Evolutionary conservation across 2,797 vertebrate genomes (phyloP), one percentile per base, ranked within the genome.

Genomic region (Pogonophryne albipinna): DNA sequence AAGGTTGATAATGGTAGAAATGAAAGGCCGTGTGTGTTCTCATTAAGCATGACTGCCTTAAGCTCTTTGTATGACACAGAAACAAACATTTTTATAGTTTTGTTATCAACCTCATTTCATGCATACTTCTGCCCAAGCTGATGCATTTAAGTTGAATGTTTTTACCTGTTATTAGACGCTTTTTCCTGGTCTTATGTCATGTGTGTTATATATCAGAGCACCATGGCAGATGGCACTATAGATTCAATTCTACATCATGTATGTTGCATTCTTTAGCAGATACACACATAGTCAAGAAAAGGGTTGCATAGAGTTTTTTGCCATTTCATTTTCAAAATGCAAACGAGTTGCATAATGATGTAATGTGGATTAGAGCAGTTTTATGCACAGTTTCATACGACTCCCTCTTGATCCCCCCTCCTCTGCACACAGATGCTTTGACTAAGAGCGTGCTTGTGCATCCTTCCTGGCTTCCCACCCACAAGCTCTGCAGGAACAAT

Each of bases 391-490:
- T 12, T 53, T 53, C 6, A 9, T 31, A 6, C 12, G 46, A 16
- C 15, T 52, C 12, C 2, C 15, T 38, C 19, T 1, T 53, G 42
- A 60, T 17, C 11, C 63, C 16, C 7, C 20, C 56, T 34, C n/a
- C 68, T 44, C 66, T 63, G 45, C 65, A 65, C 41, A 70, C 50
- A 56, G 55, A 73, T 72, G 56, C 61, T 70, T 46, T 41, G 62
- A 52, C 65, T 56, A 60, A 66, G 60, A 53, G 34, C 1, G 44
- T 42, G n/a, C 51, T 8, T 4, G 57, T 70, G 60, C 59, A 65
- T 75, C 71, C 65, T 61, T 69, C 13, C 4, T 71, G 31, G 53
- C 61, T 72, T 73, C 31, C 51, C 68, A 64, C 68, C 42, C 68
- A 75, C 70, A 53, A 44, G 31, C 38, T 55, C 20, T 45, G n/a